phyloP scores from a whole-genome alignment of 23 tunicate species.

The Phallusia fumigata region DNA sequence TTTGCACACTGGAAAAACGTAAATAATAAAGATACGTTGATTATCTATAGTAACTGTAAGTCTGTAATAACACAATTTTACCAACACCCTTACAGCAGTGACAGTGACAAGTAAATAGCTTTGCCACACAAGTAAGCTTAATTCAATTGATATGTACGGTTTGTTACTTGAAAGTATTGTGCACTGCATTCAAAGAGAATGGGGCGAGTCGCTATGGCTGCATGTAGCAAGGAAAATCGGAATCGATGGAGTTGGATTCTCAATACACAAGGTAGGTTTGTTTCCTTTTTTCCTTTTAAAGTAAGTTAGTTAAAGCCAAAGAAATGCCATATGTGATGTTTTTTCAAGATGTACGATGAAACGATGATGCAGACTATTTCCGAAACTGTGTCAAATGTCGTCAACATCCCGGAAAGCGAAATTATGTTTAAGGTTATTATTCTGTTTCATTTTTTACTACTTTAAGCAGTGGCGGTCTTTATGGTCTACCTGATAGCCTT shows the following conservation, averaged over 20 bases:
- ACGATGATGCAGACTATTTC: conserved; percentile 30
- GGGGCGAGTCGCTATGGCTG: conserved; percentile 45
- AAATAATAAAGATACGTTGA: too few species aligned
- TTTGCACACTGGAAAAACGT: too few species aligned
- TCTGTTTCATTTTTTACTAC: too few species aligned
- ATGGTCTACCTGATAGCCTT: too few species aligned
- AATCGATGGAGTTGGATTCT: conserved; percentile 47
- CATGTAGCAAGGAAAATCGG: conserved; percentile 35
- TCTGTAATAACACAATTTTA: too few species aligned
- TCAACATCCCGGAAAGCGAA: conserved; percentile 29
- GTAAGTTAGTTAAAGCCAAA: background rate
- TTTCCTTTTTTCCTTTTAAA: background rate
- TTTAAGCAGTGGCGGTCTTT: too few species aligned
- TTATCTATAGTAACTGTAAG: too few species aligned
- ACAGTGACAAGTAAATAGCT: too few species aligned
- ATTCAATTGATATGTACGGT: conserved; percentile 18
- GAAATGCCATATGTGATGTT: background rate
- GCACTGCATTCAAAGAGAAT: conserved; percentile 37
- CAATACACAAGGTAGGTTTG: conserved; percentile 35
- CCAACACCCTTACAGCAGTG: too few species aligned
- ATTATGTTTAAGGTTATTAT: too few species aligned
- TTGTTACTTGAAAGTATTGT: conserved; percentile 34
- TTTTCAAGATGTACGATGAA: conserved; percentile 32
- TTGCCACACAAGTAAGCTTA: too few species aligned
- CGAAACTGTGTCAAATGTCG: conserved; percentile 21